Conservation (phyloP, 2,113 vertebrate genomes). For the Apistogramma diplotaenia region DNA sequence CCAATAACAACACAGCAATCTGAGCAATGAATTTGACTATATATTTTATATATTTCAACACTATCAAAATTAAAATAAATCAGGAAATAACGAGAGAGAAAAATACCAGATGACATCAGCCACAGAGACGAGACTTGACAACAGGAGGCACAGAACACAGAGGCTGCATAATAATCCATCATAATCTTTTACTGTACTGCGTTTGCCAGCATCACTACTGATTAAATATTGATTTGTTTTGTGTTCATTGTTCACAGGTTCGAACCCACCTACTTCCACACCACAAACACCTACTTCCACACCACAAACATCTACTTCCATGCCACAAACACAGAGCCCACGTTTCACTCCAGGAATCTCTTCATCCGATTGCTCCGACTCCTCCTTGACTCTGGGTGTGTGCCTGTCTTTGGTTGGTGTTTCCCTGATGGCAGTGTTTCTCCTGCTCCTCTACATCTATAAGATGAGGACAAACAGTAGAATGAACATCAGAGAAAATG, state of each 20-base stretch:
- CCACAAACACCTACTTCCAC: neutral
- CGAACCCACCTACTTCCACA: neutral
- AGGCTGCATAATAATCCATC: no score
- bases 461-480: neutral
- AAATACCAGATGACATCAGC: no score
- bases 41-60: no score
- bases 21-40: no score
- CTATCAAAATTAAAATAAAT: no score
- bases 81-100: no score
- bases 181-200: no score
- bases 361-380: neutral
- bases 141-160: no score
- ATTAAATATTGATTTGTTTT: neutral
- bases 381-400: neutral
- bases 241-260: neutral
- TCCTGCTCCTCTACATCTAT: neutral
- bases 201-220: neutral
- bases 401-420: neutral
- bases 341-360: neutral
- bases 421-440: neutral
- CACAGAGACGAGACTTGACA: no score
- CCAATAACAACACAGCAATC: no score
- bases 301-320: neutral
- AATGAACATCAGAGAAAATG: neutral
- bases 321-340: neutral